Base-by-base conservation (phyloP, 2,797 vertebrate species). In the Propithecus deckenii region DNA sequence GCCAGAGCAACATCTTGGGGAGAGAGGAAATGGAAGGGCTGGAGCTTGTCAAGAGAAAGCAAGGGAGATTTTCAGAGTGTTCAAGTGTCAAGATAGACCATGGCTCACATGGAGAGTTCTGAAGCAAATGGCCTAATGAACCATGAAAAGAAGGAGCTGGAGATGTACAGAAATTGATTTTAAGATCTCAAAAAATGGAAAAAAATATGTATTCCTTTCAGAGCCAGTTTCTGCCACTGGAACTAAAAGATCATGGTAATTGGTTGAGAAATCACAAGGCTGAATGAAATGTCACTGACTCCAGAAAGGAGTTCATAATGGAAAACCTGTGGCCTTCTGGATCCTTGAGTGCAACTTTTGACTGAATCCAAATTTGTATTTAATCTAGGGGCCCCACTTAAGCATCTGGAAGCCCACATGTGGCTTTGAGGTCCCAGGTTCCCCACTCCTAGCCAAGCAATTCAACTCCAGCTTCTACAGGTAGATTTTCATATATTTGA, bases 371-470 rank as follows among this genome's bases (percentile, higher is more conserved):
- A 65, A 65, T 65, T 65, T 65, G 1, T 65, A n/a, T 65, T n/a
- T 1, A 3, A 15, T n/a, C 7, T 4, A n/a, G 7, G 32, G 7
- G 15, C 15, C 15, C 5, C 63, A n/a, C 15, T 65, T 32, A 15
- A 15, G 32, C 14, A n/a, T n/a, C 63, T 65, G 32, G 15, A n/a
- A 0, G 63, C 1, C 32, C 32, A n/a, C 32, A n/a, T 65, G 14
- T 65, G 15, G 30, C 32, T 30, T 18, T 65, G 32, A 65, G 63
- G 59, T 25, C 28, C 5, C 28, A 2, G 59, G 32, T 65, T 65
- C 32, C 63, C 15, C 32, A n/a, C 63, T 7, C 15, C 15, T 11
- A 9, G 55, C 55, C 55, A 57, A 65, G 15, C 63, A 65, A n/a
- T 65, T 65, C 6, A n/a, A 17, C 32, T 17, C 63, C 63, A n/a